Evolutionary conservation across 1,140 invertebrate species (phyloP).

Genomic region (Microplitis mediator): DNA sequence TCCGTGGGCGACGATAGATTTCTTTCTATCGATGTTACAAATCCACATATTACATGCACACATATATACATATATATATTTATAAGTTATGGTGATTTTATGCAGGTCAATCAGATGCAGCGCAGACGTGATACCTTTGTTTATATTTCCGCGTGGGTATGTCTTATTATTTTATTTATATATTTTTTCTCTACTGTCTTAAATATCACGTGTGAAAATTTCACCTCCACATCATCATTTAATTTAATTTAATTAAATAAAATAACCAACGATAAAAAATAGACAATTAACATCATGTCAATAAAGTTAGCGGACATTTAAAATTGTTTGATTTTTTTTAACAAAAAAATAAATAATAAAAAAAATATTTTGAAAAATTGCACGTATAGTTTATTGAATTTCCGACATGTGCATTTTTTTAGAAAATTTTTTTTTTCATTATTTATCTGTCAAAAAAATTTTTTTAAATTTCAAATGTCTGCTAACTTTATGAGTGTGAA

Average conservation of each 20-base stretch:
- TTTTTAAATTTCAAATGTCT: too few relatives aligned
- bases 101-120: conserved; percentile 25
- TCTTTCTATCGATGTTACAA: background rate
- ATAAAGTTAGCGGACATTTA: too few relatives aligned
- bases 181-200: background rate
- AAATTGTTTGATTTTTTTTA: too few relatives aligned
- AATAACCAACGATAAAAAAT: background rate
- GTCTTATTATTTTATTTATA: background rate
- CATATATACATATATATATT: background rate
- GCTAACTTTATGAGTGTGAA: too few relatives aligned
- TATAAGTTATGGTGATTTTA: conserved; percentile 28
- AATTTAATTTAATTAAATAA: background rate
- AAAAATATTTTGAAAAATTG: too few relatives aligned
- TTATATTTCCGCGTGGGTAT: conserved; percentile 15
- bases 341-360: too few relatives aligned
- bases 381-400: too few relatives aligned
- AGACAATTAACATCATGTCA: background rate
- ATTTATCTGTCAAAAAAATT: too few relatives aligned
- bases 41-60: background rate
- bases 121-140: background rate
- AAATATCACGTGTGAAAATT: background rate
- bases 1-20: background rate
- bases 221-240: background rate
- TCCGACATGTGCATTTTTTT: too few relatives aligned
- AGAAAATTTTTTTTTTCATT: too few relatives aligned